Evolutionary conservation across 2,113 vertebrate species (phyloP).

Genomic region (Hippoglossus stenolepis): DNA sequence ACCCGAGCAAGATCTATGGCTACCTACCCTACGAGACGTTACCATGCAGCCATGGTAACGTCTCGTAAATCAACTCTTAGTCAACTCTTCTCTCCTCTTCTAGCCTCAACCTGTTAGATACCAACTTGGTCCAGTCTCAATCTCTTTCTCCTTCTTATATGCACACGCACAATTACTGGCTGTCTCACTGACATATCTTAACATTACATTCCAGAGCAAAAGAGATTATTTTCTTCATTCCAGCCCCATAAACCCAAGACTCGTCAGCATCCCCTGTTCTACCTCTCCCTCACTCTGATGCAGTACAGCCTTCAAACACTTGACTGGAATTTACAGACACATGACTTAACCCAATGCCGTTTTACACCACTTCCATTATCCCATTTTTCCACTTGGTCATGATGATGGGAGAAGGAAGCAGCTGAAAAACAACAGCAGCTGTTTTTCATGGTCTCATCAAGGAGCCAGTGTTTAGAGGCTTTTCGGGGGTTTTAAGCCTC

Average conservation of each 20-base stretch:
- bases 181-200: conserved; percentile 48
- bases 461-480: conserved; percentile 60
- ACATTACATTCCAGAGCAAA: conserved; percentile 55
- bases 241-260: conserved; percentile 55
- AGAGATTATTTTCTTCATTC: conserved; percentile 17
- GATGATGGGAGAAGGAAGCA: conserved; percentile 72
- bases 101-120: conserved; percentile 50
- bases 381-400: conserved; percentile 81
- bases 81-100: conserved; percentile 35
- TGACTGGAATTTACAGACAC: conserved; percentile 75
- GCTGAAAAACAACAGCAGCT: conserved; percentile 70
- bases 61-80: conserved; percentile 62
- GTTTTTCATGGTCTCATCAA: conserved; percentile 75
- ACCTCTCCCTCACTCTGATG: conserved; percentile 46
- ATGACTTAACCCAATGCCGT: conserved; percentile 75
- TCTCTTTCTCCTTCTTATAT: conserved; percentile 17
- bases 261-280: conserved; percentile 32
- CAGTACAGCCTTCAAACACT: conserved; percentile 74
- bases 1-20: conserved; percentile 36
- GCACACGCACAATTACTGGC: conserved; percentile 36
- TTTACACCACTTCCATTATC: conserved; percentile 81
- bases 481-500: conserved; percentile 58
- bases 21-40: conserved; percentile 35
- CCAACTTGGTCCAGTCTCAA: conserved; percentile 57
- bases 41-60: conserved; percentile 3